Base-by-base conservation (phyloP, 2,888 invertebrate species). In the Polyploca ridens region DNA sequence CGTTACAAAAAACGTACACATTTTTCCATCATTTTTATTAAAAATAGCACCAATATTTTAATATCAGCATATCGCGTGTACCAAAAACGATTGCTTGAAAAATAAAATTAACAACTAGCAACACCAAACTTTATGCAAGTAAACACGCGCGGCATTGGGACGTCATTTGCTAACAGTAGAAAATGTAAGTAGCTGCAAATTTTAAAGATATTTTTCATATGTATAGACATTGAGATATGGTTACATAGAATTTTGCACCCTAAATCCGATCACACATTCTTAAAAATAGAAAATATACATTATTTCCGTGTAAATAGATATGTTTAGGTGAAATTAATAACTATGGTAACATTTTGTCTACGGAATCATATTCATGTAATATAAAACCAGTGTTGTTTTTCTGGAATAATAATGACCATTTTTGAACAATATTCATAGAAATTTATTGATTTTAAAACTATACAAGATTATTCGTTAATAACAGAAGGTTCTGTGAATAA, bases 31-130 rank as follows among this genome's bases (percentile, higher is more conserved):
- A 61, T 19, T 61, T 60, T 61, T 70, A 75, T 71, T 78, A 76
- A 90, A 89, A 91, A 91, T 93, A 93, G 93, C 93, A 93, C 93
- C 93, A 93, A 92, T 89, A 89, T 87, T 85, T 77, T 84, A 88
- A 90, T 90, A 90, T 90, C 84, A 90, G 90, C 87, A 88, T 86
- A 83, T 85, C 77, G 82, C 72, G 80, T 81, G 78, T 82, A 82
- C 77, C 69, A 72, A 73, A 80, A 73, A 76, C 77, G 74, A 83
- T 77, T 74, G 80, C 81, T 85, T 74, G 72, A 66, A 70, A 75
- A 82, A 82, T 81, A 73, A 80, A 79, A 83, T 81, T 81, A 78
- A 82, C 71, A 83, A 76, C 87, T 89, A 86, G 87, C 88, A 89
- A 88, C 86, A 90, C 81, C 82, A 81, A 86, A 81, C 74, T 71